Evolutionary conservation across 2,888 invertebrate genomes (phyloP), one percentile per base, ranked within the genome.

Genomic region (Poecilus cupreus): DNA sequence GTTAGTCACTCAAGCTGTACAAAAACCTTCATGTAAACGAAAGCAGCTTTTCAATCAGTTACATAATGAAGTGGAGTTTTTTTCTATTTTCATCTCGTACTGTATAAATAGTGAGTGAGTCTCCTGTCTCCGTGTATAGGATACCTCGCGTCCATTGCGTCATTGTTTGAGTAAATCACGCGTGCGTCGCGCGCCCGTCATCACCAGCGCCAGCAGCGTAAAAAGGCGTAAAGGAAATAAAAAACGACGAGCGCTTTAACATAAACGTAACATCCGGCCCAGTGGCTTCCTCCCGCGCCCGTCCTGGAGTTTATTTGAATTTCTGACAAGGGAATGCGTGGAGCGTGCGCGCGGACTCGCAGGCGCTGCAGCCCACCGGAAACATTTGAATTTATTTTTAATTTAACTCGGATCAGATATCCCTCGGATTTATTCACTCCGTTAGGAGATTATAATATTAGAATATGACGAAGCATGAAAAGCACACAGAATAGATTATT

Each of bases 261-360:
- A 57, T 80, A 80, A 80, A 80, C 72, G 80, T 80, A 80, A 80
- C 80, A 80, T 80, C 80, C 80, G 80, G 80, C 46, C 72, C 24
- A 22, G 68, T 68, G 24, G 76, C 57, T 78, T 78, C 78, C 78
- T 78, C 64, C 37, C 39, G 79, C 49, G 70, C 37, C 20, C 39
- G 54, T 43, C 22, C 13, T 46, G n/a, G 16, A 80, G 80, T 80
- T 80, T 80, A 80, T 80, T 80, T 80, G 80, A 80, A 72, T 80
- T 22, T 80, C 80, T 68, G 68, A 51, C 68, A 70, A 37, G 72
- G 72, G 75, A 51, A 32, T 75, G 75, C 6, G 39, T 8, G 3
- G 39, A 68, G 18, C 26, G 60, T 60, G 18, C 51, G 13, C 72
- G 46, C 72, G 46, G 10, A 11, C 51, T 5, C 72, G 46, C 72